A percentile compares a stretch with the other conserved stretches of the same genome.
Conservation (phyloP, 1,140 invertebrate species). For the Lerema accius region DNA sequence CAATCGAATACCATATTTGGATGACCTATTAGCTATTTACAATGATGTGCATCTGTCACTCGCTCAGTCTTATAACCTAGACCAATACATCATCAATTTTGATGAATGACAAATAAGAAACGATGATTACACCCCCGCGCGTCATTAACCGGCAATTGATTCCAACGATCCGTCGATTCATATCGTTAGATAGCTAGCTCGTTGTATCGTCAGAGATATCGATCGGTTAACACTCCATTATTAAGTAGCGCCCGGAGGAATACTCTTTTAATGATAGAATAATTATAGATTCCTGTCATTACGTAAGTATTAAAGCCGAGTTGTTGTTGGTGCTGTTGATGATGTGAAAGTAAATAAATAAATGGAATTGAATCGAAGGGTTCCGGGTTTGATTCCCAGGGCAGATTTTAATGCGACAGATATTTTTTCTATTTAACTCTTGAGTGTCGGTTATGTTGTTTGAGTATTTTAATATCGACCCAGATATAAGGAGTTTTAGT, state of each 20-base stretch:
- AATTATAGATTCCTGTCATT: neutral
- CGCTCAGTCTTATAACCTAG: constrained; percentile 34
- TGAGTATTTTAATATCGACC: too few species aligned
- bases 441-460: too few species aligned
- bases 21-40: too few species aligned
- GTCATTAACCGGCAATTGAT: constrained; percentile 73
- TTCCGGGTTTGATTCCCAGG: too few species aligned
- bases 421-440: too few species aligned
- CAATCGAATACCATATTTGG: too few species aligned
- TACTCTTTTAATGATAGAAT: constrained; percentile 13
- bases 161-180: constrained; percentile 54
- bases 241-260: constrained; percentile 18
- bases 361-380: too few species aligned
- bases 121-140: constrained; percentile 60
- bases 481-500: too few species aligned
- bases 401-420: too few species aligned
- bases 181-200: constrained; percentile 51
- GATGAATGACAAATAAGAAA: constrained; percentile 80
- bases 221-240: constrained; percentile 34
- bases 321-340: too few species aligned
- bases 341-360: too few species aligned
- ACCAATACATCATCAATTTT: constrained; percentile 60
- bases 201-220: constrained; percentile 35
- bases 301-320: too few species aligned
- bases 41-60: neutral